Evolutionary conservation across 2,888 invertebrate species (phyloP).

Genomic region (Hirtodrosophila histrioides): DNA sequence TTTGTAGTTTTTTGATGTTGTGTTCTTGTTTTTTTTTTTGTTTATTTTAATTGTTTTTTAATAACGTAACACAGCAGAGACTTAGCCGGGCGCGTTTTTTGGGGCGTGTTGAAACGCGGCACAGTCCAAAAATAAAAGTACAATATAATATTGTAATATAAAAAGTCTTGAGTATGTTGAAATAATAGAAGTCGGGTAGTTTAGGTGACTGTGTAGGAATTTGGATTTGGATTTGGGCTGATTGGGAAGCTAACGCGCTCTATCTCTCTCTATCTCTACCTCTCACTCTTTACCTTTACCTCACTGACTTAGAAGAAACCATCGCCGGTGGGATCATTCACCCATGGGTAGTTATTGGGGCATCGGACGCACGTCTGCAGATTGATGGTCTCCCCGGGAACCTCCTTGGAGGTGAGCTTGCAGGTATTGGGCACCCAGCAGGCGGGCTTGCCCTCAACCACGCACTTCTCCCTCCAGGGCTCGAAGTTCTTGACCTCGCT

Average conservation of each 20-base stretch:
- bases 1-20: constrained; percentile 40
- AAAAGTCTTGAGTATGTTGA: constrained; percentile 63
- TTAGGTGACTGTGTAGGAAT: constrained; percentile 55
- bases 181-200: constrained; percentile 41
- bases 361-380: constrained; percentile 96
- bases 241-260: constrained; percentile 40
- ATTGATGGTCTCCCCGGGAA: constrained; percentile 97
- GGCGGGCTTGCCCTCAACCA: constrained; percentile 92
- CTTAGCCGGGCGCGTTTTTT: constrained; percentile 63
- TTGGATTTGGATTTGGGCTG: constrained; percentile 50
- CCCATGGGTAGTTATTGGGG: constrained; percentile 97
- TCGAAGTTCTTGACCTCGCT: constrained; percentile 95
- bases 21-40: constrained; percentile 35
- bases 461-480: constrained; percentile 97
- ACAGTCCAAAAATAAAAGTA: constrained; percentile 57
- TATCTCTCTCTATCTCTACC: constrained; percentile 16
- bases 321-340: constrained; percentile 91
- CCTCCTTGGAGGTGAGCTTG: constrained; percentile 95
- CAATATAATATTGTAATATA: constrained; percentile 44
- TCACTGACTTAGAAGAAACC: constrained; percentile 91
- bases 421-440: constrained; percentile 96
- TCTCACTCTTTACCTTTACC: constrained; percentile 45
- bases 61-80: constrained; percentile 84
- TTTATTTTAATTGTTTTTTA: constrained; percentile 51
- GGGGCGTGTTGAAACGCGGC: constrained; percentile 42